A percentile compares a stretch with the other conserved stretches of the same genome.
These are phyloP conservation scores for Dicerorhinus sumatrensis DNA, from an alignment of 2,113 vertebrate genomes.

Conservation along the genomic window DNA sequence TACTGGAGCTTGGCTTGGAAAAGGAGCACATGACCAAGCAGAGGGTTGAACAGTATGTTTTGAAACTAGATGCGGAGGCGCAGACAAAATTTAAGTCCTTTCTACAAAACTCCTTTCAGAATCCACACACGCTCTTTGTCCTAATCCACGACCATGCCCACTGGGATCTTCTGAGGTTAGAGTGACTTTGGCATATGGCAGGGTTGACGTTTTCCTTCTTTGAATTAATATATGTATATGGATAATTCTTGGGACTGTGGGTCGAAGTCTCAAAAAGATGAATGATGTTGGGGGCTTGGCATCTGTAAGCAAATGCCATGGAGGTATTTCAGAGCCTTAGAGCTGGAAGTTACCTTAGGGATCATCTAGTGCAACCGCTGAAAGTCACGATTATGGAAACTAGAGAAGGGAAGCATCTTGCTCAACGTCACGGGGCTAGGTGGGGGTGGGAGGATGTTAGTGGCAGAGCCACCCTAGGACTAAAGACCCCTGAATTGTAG, in stretches of 20 bases:
- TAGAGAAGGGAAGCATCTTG: rapidly evolving
- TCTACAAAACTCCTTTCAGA: slow-evolving; percentile 93
- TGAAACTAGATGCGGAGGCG: slow-evolving; percentile 93
- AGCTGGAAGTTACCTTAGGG: rapidly evolving
- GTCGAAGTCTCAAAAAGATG: not conserved
- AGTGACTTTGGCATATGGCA: not conserved
- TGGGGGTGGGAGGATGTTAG: rapidly evolving
- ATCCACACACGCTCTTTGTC: slow-evolving; percentile 96
- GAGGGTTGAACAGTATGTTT: slow-evolving; percentile 92
- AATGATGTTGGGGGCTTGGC: not conserved
- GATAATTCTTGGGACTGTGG: not conserved
- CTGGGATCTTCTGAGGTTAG: slow-evolving; percentile 95
- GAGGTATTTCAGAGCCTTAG: not conserved
- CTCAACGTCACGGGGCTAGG: rapidly evolving
- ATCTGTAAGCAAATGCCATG: rapidly evolving
- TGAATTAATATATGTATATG: rapidly evolving
- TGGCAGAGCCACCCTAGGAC: not conserved
- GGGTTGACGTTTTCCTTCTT: not conserved
- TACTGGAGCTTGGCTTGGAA: slow-evolving; percentile 94
- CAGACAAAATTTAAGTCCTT: slow-evolving; percentile 92
- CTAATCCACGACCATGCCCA: slow-evolving; percentile 98
- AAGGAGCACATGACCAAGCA: slow-evolving; percentile 90
- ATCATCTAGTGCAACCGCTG: rapidly evolving
- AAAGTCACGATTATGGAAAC: not conserved
- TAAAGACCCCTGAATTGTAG: not conserved